Evolutionary conservation across 2,888 invertebrate species (phyloP).

Genomic region (Ypsolopha scabrella): DNA sequence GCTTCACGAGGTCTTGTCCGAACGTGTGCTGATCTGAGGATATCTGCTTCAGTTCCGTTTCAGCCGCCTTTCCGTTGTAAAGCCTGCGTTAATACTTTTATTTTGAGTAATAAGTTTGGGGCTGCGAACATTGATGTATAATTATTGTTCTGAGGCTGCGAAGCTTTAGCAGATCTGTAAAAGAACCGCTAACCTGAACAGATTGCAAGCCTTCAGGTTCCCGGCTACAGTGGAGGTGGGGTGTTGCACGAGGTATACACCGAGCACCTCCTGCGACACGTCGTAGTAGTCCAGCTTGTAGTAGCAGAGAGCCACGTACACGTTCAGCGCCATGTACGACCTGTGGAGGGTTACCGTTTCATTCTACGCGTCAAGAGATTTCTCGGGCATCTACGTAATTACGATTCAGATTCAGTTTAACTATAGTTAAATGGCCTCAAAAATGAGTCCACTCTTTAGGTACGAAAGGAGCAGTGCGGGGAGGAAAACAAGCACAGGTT

Average conservation of each 20-base stretch:
- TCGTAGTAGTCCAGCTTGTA: constrained; percentile 99
- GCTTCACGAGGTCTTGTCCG: constrained; percentile 92
- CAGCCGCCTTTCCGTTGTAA: constrained; percentile 95
- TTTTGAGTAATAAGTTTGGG: too few relatives aligned
- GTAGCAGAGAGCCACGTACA: constrained; percentile 97
- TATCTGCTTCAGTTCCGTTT: constrained; percentile 88
- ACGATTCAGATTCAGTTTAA: too few relatives aligned
- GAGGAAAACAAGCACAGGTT: too few relatives aligned
- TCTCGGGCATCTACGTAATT: too few relatives aligned
- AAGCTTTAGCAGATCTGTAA: too few relatives aligned
- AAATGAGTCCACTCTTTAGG: too few relatives aligned
- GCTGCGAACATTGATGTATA: too few relatives aligned
- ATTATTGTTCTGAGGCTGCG: too few relatives aligned
- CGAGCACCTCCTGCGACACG: constrained; percentile 96
- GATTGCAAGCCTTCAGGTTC: constrained; percentile 86
- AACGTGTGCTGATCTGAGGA: constrained; percentile 81
- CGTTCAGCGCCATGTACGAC: constrained; percentile 92
- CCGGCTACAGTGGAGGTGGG: constrained; percentile 95
- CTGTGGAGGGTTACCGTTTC: constrained; percentile 48
- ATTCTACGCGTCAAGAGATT: too few relatives aligned
- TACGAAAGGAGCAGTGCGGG: too few relatives aligned
- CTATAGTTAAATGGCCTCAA: too few relatives aligned
- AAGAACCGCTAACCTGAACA: constrained; percentile 49
- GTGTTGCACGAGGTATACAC: constrained; percentile 90
- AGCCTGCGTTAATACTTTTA: constrained; percentile 62